Conservation (phyloP, 1,140 invertebrate genomes). For the Drosophila kikkawai region DNA sequence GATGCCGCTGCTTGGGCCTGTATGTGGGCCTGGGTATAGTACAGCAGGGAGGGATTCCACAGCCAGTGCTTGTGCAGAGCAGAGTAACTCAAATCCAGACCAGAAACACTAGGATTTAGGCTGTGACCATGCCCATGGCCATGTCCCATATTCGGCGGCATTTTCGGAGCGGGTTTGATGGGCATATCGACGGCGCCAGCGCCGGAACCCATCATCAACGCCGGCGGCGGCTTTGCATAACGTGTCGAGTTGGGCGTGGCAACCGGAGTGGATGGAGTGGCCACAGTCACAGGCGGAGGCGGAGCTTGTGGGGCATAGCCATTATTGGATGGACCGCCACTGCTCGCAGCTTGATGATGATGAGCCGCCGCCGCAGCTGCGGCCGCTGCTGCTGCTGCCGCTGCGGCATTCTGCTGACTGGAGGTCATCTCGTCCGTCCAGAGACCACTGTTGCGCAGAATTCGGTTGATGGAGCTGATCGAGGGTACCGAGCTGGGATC, state of each 20-base stretch:
- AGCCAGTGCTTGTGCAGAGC: conserved; percentile 82
- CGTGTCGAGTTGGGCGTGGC: conserved; percentile 33
- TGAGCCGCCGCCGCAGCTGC: conserved; percentile 48
- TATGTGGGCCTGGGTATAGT: conserved; percentile 78
- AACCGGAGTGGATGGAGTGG: neutral
- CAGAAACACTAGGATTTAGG: conserved; percentile 22
- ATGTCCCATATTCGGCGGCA: conserved; percentile 42
- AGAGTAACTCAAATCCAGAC: conserved; percentile 77
- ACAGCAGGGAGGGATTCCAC: conserved; percentile 81
- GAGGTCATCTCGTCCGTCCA: conserved; percentile 88
- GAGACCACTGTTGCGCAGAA: conserved; percentile 93
- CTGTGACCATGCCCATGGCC: conserved; percentile 29
- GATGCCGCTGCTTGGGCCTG: conserved; percentile 68
- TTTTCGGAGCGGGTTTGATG: conserved; percentile 69
- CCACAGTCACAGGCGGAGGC: conserved; percentile 14
- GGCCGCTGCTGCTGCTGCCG: conserved; percentile 63
- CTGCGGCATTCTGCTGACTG: conserved; percentile 80
- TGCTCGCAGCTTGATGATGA: conserved; percentile 49
- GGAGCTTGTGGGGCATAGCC: conserved; percentile 48
- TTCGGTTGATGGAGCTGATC: conserved; percentile 97
- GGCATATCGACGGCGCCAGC: conserved; percentile 47
- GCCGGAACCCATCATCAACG: conserved; percentile 23
- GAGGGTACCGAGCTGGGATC: conserved; percentile 95
- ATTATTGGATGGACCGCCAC: conserved; percentile 19
- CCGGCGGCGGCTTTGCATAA: conserved; percentile 39